Base-by-base conservation (phyloP, 1,140 invertebrate genomes). In the Formica exsecta region DNA sequence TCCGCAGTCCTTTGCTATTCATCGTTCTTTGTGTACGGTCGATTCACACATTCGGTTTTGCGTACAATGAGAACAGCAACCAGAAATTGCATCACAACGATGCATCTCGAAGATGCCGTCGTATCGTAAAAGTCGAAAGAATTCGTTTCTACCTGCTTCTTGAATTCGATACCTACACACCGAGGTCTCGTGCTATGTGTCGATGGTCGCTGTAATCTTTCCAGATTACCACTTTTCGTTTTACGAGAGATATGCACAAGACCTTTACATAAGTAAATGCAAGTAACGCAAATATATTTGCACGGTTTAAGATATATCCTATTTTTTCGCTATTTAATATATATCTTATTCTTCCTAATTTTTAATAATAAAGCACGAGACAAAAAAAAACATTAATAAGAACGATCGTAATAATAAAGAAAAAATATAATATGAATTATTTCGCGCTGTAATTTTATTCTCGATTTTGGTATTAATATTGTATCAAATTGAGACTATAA, bases 51-150 rank as follows among this genome's bases (percentile, higher is more conserved):
- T 86, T 91, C 89, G 87, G 91, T 88, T 92, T 91, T 84, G 71
- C 80, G 86, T 66, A 93, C 87, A 92, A 93, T 91, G 81, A 74
- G 19, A 77, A 73, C 68, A 83, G 74, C 91, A 92, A 92, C 87
- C 91, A 44, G 88, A 79, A 85, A 90, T 84, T 64, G 29, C 25
- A 25, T 29, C 61, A 25, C 6, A 48, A 48, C 36, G n/a, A 70
- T 41, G 7, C 9, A 2, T 0, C 44, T 66, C 16, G 22, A 59
- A 25, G 9, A 36, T 36, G 54, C 22, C 9, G 2, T 6, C 29
- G 8, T 25, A 7, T 38, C 1, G 41, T 29, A 38, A 74, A 83
- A 36, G 25, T 73, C 25, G 54, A 83, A 36, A 22, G 11, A 79
- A 11, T 57, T 80, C 22, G 57, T 62, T 61, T 73, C 54, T 36